Evolutionary conservation across 2,888 invertebrate species (phyloP).

Genomic region (Oxycera nigricornis): DNA sequence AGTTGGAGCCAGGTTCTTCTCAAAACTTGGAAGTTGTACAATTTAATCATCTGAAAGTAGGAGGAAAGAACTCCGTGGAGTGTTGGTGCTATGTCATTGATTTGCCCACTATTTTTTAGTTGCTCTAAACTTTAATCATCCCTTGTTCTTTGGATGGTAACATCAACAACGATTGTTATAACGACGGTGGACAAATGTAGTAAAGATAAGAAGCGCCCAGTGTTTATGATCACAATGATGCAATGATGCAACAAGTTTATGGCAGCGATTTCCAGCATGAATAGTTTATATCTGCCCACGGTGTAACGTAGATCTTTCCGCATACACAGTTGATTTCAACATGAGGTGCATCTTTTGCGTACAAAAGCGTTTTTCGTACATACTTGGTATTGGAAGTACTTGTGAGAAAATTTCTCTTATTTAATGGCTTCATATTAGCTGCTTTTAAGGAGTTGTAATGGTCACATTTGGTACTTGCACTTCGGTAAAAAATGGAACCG

Average conservation of each 20-base stretch:
- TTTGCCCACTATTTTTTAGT: too few relatives aligned
- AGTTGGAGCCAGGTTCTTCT: too few relatives aligned
- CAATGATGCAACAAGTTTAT: conserved; percentile 10
- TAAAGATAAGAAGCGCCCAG: neutral
- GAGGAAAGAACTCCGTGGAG: too few relatives aligned
- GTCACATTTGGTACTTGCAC: conserved; percentile 33
- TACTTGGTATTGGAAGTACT: conserved; percentile 28
- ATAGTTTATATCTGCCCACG: conserved; percentile 30
- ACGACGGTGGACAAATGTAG: neutral
- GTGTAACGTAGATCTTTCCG: neutral
- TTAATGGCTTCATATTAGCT: conserved; percentile 38
- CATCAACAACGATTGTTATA: conserved; percentile 5
- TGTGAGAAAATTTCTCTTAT: conserved; percentile 32
- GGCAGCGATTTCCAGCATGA: conserved; percentile 24
- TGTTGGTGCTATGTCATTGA: too few relatives aligned
- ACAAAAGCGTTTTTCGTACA: neutral
- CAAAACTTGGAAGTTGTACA: too few relatives aligned
- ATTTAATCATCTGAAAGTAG: too few relatives aligned
- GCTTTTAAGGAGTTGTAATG: conserved; percentile 36
- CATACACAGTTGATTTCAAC: neutral
- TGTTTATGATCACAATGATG: conserved; percentile 8
- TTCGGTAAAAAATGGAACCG: conserved; percentile 21
- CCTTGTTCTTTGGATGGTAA: too few relatives aligned
- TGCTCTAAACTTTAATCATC: too few relatives aligned
- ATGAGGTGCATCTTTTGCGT: neutral